Base-by-base conservation (phyloP, 2,888 invertebrate species). In the Cephus pygmeus region DNA sequence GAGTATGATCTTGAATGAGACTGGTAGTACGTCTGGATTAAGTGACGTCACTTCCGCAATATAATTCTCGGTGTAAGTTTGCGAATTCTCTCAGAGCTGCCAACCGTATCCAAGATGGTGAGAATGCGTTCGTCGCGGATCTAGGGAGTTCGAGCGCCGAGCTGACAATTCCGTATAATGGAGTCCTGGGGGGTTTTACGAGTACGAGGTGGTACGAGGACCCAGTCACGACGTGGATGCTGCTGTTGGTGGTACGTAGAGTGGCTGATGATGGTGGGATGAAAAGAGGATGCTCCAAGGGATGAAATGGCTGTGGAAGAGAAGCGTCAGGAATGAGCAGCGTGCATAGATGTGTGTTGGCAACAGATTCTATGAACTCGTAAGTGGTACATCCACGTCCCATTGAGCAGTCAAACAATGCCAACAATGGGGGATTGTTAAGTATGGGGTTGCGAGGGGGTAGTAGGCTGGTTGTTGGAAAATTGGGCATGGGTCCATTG, bases 401-500 rank as follows among this genome's bases (percentile, higher is more conserved):
- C 78, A 82, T 80, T 79, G 83, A 80, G 80, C 79, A 81, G 73
- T 85, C 85, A 83, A 85, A 83, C 85, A 86, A 82, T 81, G 78
- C 80, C 79, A 75, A 73, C 73, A 75, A 79, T 77, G 79, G 74
- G 75, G 80, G 77, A 71, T 83, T 80, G 84, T 84, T 85, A 84
- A 85, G 85, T 84, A 82, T 82, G 77, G 77, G 75, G 36, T 76
- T 73, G 76, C 35, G 12, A 34, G 6, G 74, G 77, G 71, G 69
- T 69, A 11, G 31, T 34, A 73, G 56, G 35, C 23, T 76, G 40
- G 73, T 68, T 35, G 40, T 34, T 36, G 80, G 81, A 80, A 82
- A 85, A 85, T 81, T 82, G 79, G 79, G 80, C 76, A 79, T 75
- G 77, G 75, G 79, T 69, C 83, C 83, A 85, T 86, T 87, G 83